A percentile compares a stretch with the other conserved stretches of the same genome.
These are phyloP conservation scores for Gisinianus flammeolus DNA, from an alignment of 2,888 invertebrate genomes.

Conservation along the genomic window DNA sequence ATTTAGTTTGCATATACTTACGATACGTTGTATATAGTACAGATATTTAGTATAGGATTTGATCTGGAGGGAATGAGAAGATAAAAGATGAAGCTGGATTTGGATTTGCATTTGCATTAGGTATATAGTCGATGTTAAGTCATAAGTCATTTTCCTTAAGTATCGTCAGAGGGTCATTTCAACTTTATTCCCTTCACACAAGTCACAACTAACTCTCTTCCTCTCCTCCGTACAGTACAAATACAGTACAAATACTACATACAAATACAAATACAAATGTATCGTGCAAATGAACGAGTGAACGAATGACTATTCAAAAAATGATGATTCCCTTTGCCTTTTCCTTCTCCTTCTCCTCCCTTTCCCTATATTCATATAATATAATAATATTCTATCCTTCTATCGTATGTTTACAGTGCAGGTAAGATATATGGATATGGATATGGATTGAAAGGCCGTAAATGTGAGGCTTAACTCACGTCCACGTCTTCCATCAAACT, in stretches of 20 bases:
- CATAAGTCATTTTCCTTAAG: conserved; percentile 18
- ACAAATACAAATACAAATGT: neutral
- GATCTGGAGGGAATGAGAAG: neutral
- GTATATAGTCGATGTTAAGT: neutral
- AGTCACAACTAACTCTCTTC: no score
- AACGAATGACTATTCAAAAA: conserved; percentile 15
- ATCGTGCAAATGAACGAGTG: no score
- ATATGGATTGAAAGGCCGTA: neutral
- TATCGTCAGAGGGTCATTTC: neutral
- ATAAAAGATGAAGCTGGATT: neutral
- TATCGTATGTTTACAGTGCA: neutral
- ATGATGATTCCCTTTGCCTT: neutral
- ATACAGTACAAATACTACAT: no score
- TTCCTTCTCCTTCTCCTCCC: neutral
- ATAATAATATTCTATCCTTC: neutral
- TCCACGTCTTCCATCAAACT: no score
- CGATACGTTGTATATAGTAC: no score
- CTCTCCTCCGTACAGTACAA: no score
- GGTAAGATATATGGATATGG: neutral
- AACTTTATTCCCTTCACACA: neutral
- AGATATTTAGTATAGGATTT: neutral
- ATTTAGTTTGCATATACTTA: neutral
- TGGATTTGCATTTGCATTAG: neutral
- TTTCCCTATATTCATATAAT: neutral
- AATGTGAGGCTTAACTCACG: neutral